Evolutionary conservation across 2,797 vertebrate species (phyloP), one percentile per base, ranked within the genome.

Genomic region (Sternotherus odoratus): DNA sequence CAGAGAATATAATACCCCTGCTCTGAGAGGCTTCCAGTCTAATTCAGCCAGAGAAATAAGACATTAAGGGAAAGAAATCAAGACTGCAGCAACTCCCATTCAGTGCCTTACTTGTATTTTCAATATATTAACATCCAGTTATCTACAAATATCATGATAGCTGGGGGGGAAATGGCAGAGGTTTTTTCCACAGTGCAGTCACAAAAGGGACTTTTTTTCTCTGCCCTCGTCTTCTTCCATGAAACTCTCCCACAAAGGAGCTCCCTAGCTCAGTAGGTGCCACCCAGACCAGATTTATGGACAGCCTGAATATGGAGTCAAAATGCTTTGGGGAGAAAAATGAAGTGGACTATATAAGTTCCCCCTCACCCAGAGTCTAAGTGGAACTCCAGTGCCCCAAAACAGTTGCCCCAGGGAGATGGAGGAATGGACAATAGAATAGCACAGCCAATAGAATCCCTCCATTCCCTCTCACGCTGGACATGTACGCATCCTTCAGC

Each of bases 1-100:
- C 19, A 85, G 4, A 66, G 19, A 79, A 43, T 21, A 23, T 36
- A 90, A 78, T 91, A 88, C 12, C 26, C 43, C 8, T 19, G 87
- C 77, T 46, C 28, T 78, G 72, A 92, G 83, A 80, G n/a, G 4
- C 9, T 77, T 51, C 17, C 43, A 51, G 39, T 33, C 60, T 82
- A 85, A 86, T 83, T 60, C 0, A 0, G 23, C 50, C 78, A 69
- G 74, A 86, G 77, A 43, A 0, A 0, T 16, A 33, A 0, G 21
- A 30, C 3, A 12, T 48, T 48, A 13, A 19, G 30, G 85, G 60
- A 46, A 91, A 57, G 80, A 82, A 84, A 84, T 74, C 54, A 66
- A 84, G 30, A 21, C 26, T 3, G 8, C n/a, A 5, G 10, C 48
- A 43, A 12, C 24, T 85, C 48, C 26, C n/a, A 30, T 11, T 11